Base-by-base conservation (phyloP, 2,888 invertebrate species). In the Scelioninae gen. 1 region DNA sequence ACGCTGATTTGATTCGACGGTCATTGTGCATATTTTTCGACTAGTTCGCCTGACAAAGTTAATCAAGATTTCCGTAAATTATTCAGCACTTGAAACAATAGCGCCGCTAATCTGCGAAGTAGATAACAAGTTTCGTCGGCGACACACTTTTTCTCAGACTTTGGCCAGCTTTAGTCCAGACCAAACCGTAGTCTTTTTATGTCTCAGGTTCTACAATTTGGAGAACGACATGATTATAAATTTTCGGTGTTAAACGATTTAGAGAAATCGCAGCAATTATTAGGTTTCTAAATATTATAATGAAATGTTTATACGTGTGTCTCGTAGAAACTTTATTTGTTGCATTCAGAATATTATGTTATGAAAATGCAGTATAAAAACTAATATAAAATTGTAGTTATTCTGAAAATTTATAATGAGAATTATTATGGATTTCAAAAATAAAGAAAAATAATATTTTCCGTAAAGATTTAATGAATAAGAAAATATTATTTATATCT, bases 1-100 rank as follows among this genome's bases (percentile, higher is more conserved):
- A 82, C 90, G 89, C 86, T 90, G 89, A 90, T 87, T 85, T 83
- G 43, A 32, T 51, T 51, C 11, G 13, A 29, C 23, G 9, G 31
- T 29, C 49, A 51, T 29, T 40, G 40, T 53, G 62, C 43, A 62
- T 31, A 43, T 49, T 51, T 55, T 34, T 51, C 53, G 49, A 34
- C 31, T 47, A 45, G 51, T 47, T 87, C 86, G 34, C 89, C 88
- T 32, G 89, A 78, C 74, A 88, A 87, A 72, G 47, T 63, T 32
- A 47, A 5, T 32, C 63, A 45, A 45, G 63, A 63, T 49, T 32
- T 47, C 45, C 43, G 49, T 32, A 49, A 49, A 63, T 34, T 63
- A 49, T 62, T 45, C 45, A 62, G 62, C 62, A 62, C 45, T 45
- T 51, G 29, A 51, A 51, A 29, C 9, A 51, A 51, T 51, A 51